These are phyloP conservation scores for Macropodus opercularis DNA, from an alignment of 2,797 vertebrate genomes.

Conservation along the genomic window DNA sequence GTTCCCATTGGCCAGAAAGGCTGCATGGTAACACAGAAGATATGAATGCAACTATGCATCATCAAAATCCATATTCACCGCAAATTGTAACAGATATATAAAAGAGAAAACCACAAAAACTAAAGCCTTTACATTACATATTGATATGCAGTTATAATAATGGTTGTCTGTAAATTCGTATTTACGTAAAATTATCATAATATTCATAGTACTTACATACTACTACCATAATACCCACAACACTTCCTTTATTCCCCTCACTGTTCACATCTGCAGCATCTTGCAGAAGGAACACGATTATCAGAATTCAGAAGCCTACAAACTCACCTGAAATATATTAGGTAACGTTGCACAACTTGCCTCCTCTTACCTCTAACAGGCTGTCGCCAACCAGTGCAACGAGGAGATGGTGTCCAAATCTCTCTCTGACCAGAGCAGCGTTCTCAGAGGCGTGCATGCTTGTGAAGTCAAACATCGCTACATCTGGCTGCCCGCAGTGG, in stretches of 20 bases:
- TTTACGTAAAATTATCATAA: too few relatives aligned
- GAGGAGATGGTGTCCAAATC: slow-evolving; percentile 91
- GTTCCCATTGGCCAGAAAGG: slow-evolving; percentile 99
- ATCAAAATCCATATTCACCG: too few relatives aligned
- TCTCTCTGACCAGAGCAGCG: slow-evolving; percentile 90
- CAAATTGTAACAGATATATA: too few relatives aligned
- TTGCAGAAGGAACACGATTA: slow-evolving; percentile 10
- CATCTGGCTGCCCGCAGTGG: slow-evolving; percentile 93
- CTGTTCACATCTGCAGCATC: not conserved
- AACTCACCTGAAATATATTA: not conserved
- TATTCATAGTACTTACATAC: too few relatives aligned
- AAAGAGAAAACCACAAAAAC: too few relatives aligned
- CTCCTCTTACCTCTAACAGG: slow-evolving; percentile 88
- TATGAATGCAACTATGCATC: not conserved
- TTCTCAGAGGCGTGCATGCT: slow-evolving; percentile 98
- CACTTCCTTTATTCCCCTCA: not conserved
- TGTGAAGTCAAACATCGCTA: slow-evolving; percentile 99
- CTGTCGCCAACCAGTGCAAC: slow-evolving; percentile 96
- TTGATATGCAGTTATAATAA: too few relatives aligned
- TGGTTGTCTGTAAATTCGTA: too few relatives aligned
- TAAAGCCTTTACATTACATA: too few relatives aligned
- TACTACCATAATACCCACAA: not conserved
- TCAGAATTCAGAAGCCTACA: not conserved
- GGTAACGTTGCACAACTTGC: not conserved
- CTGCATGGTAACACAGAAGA: slow-evolving; percentile 71